Evolutionary conservation across 2,797 vertebrate species (phyloP).

Genomic region (Catharus ustulatus): DNA sequence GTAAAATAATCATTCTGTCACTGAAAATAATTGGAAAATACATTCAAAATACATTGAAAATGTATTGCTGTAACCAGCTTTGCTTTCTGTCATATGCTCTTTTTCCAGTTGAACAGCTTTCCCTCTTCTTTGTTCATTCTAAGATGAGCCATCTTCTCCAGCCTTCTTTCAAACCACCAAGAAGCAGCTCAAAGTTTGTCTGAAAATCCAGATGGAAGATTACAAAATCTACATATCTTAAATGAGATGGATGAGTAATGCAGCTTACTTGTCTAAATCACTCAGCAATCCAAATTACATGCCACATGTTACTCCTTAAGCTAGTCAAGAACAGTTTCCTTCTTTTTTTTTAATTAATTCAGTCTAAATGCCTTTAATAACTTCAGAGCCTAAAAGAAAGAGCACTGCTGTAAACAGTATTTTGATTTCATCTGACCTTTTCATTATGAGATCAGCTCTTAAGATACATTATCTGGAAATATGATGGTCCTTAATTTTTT

Average conservation of each 20-base stretch:
- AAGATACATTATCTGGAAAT: neutral
- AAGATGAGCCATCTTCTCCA: neutral
- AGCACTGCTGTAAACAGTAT: neutral
- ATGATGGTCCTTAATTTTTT: neutral
- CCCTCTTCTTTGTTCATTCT: neutral
- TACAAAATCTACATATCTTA: slow-evolving; percentile 29
- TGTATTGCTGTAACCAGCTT: neutral
- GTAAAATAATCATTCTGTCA: neutral
- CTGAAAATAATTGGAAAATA: neutral
- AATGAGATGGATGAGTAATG: slow-evolving; percentile 45
- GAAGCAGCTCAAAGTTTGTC: neutral
- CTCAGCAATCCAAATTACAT: slow-evolving; percentile 47
- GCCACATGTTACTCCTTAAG: slow-evolving; percentile 57
- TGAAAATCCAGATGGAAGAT: slow-evolving; percentile 41
- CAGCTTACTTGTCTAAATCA: slow-evolving; percentile 50
- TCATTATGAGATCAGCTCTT: neutral
- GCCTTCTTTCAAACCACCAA: neutral
- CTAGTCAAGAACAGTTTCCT: neutral
- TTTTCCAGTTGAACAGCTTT: neutral
- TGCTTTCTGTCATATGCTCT: neutral
- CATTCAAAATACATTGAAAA: neutral
- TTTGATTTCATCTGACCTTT: slow-evolving; percentile 15
- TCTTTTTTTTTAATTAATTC: neutral
- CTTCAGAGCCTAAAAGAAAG: neutral
- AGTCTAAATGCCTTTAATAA: slow-evolving; percentile 24